Base-by-base conservation (phyloP, 2,888 invertebrate species). In the Neoscelio sp. region DNA sequence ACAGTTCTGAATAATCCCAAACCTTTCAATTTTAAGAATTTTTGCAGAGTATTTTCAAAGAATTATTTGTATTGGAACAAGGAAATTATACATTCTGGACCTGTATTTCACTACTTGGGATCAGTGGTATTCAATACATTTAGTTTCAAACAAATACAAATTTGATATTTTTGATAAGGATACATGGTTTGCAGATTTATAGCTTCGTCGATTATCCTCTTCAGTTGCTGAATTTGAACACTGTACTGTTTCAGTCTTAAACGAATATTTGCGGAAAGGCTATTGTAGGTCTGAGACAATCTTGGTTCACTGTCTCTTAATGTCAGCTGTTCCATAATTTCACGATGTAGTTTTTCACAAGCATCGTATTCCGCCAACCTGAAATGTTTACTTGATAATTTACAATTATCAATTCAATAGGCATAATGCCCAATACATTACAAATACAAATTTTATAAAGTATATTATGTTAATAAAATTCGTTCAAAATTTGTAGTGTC, bases 331-430 rank as follows among this genome's bases (percentile, higher is more conserved):
- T 93, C 93, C 90, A 94, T 93, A 48, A 95, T 93, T 82, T 94
- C 93, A 44, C 93, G 91, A 83, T 92, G 92, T 15, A 94, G 87
- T 74, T 93, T 93, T 83, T 94, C 93, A 83, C 94, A 94, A 0
- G 93, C 92, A 82, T 94, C 94, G 87, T 93, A 92, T 85, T 95
- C 94, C 0, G 91, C 87, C 8, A 94, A 89, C 95, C 94, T 94
- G 7, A 52, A 73, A 71, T 42, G 20, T 46, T 15, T n/a, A n/a
- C n/a, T n/a, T n/a, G 18, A 6, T n/a, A 17, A n/a, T 33, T n/a
- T 7, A n/a, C 2, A 33, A 7, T 33, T n/a, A n/a, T 33, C n/a
- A 10, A n/a, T 3, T 2, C 12, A 33, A 15, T 18, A 38, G 1
- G 2, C 7, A 38, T 1, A 38, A 38, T 7, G 3, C 2, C 13